Evolutionary conservation across 2,113 vertebrate genomes (phyloP), one percentile per base, ranked within the genome.

Genomic region (Clupea harengus): DNA sequence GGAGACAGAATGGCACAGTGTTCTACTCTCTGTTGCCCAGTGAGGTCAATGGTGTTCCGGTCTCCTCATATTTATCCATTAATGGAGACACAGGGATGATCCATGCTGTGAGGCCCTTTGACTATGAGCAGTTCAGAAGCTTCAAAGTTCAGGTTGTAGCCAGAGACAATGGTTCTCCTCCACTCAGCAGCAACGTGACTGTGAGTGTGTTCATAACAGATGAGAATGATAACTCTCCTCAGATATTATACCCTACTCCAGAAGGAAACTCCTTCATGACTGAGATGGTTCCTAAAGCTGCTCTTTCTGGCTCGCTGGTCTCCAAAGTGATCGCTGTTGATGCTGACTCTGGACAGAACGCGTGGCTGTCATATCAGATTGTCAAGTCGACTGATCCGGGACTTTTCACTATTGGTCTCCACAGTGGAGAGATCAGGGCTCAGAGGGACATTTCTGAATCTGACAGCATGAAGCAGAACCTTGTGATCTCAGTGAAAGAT

Each of bases 401-500:
- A 85, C 83, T 88, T 83, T 88, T 88, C 67, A 49, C 64, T 20
- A 88, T 90, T 22, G 88, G 88, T 81, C 45, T 87, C 9, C 84
- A 89, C 44, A 90, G 84, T 2, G 91, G 91, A 32, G 90, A 90
- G 64, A 91, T 92, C 86, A 90, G 87, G 75, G 82, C 84, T 4
- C 82, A 87, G 25, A 82, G 91, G 50, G 87, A 88, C 45, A 84
- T 92, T 84, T 81, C 88, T 87, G 87, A 92, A 64, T 83, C 52
- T 49, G 91, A 91, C 54, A 84, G 5, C 22, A 92, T 86, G 39
- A 88, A 88, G 44, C 91, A 92, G 45, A 90, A 83, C 32, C 89
- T 90, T 44, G 47, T 90, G 15, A 39, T 91, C 50, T 80, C 85
- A 54, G 85, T 88, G 13, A 90, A 87, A 52, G 90, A 91, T 84